A percentile compares a stretch with the other conserved stretches of the same genome.
phyloP scores from a whole-genome alignment of 2,113 vertebrate genomes.

The Bagarius yarrelli region DNA sequence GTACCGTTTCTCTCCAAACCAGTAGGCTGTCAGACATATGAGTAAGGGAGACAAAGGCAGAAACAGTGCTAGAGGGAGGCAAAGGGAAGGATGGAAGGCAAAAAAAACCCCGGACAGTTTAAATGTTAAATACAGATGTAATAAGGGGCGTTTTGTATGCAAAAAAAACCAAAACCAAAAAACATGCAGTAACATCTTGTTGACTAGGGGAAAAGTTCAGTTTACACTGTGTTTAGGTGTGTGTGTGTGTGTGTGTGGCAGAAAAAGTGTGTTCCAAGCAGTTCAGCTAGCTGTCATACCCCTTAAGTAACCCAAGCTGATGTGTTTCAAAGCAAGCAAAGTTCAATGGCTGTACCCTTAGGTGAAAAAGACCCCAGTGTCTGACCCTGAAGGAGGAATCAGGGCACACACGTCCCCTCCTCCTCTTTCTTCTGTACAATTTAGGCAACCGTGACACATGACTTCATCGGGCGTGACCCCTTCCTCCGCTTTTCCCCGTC shows the following conservation, averaged over 20 bases:
- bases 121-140: not conserved
- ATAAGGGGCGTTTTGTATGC: not conserved
- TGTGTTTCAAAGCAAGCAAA: conserved; percentile 50
- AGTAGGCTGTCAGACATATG: conserved; percentile 46
- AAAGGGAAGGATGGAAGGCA: conserved; percentile 23
- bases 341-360: conserved; percentile 41
- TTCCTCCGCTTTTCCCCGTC: not conserved
- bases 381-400: conserved; percentile 40
- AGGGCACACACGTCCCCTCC: conserved; percentile 25
- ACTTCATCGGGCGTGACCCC: conserved; percentile 41
- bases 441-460: conserved; percentile 29
- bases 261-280: not conserved
- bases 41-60: conserved; percentile 1
- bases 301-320: conserved; percentile 46
- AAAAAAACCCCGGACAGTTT: not conserved
- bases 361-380: conserved; percentile 49
- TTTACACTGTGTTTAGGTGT: not conserved
- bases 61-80: not conserved
- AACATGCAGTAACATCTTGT: not conserved
- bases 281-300: conserved; percentile 30
- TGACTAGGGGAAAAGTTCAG: not conserved
- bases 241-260: conserved; percentile 11
- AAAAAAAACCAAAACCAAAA: not conserved
- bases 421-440: not conserved
- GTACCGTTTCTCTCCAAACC: not conserved